Percentiles rank a stretch among this genome's conserved stretches.
Conservation (phyloP, 1,140 invertebrate species). For the Penaeus chinensis region DNA sequence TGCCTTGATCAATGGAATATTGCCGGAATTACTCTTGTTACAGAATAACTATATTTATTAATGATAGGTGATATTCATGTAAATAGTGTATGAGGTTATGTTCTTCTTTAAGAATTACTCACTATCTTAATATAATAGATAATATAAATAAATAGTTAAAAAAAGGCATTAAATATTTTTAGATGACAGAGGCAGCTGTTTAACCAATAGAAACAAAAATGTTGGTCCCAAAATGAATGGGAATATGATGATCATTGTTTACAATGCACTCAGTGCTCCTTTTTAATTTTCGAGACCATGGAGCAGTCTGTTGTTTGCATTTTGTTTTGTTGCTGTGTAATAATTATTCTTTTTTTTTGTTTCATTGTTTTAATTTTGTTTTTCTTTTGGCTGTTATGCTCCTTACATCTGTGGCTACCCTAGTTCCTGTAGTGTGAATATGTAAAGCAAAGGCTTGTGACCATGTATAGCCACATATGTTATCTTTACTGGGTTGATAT, state of each 20-base stretch:
- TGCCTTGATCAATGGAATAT: conserved; percentile 54
- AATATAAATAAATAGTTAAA: conserved; percentile 35
- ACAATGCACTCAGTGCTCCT: conserved; percentile 61
- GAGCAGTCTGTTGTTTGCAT: conserved; percentile 61
- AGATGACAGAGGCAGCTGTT: conserved; percentile 57
- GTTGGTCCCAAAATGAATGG: conserved; percentile 17
- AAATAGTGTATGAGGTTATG: conserved; percentile 55
- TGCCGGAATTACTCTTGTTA: conserved; percentile 52
- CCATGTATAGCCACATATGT: no score
- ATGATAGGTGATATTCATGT: conserved; percentile 41
- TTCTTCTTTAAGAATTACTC: conserved; percentile 35
- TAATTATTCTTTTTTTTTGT: no score
- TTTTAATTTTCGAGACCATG: conserved; percentile 52
- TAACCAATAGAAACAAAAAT: conserved; percentile 26
- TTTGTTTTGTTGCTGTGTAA: conserved; percentile 33
- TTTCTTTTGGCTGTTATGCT: conserved; percentile 57
- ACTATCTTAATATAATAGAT: conserved; percentile 43
- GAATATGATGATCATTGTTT: conserved; percentile 35
- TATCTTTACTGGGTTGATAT: no score
- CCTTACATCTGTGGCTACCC: conserved; percentile 58
- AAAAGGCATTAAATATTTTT: conserved; percentile 57
- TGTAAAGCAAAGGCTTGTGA: conserved; percentile 10
- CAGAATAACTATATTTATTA: conserved; percentile 55
- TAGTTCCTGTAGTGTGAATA: conserved; percentile 51
- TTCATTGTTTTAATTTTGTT: conserved; percentile 17